Percentiles rank a stretch among this genome's conserved stretches.
Conservation (phyloP, 37 sponge, comb jelly and placozoan genomes). For the Ephydatia muelleri region DNA sequence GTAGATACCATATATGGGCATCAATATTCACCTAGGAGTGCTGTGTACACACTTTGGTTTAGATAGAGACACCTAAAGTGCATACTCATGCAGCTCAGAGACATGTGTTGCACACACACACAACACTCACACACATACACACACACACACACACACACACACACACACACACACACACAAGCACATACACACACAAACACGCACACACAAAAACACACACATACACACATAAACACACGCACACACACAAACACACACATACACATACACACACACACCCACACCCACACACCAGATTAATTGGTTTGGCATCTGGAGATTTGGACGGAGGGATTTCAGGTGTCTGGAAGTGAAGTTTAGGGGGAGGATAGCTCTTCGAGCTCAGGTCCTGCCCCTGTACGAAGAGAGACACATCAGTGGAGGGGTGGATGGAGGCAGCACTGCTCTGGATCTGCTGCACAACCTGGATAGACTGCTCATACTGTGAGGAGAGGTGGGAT, state of each 20-base stretch:
- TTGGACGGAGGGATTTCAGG: constrained; percentile 47
- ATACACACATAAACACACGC: background rate
- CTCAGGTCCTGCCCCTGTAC: constrained; percentile 29
- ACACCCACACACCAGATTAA: constrained; percentile 14
- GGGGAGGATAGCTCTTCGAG: constrained; percentile 54
- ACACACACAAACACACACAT: background rate
- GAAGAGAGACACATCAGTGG: constrained; percentile 23
- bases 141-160: no score
- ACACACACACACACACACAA: no score
- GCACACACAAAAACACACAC: background rate
- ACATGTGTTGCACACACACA: no score
- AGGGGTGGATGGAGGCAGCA: background rate
- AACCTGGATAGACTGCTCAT: background rate
- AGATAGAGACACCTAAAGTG: no score
- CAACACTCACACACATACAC: no score
- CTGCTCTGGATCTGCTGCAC: constrained; percentile 9
- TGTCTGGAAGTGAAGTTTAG: constrained; percentile 14
- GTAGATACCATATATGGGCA: no score
- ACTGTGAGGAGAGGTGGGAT: background rate
- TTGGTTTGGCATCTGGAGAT: constrained; percentile 36
- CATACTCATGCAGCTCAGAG: no score
- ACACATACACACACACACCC: no score
- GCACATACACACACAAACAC: background rate
- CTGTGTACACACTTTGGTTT: no score
- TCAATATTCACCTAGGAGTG: no score